Percentiles rank a stretch among this genome's conserved stretches.
phyloP scores from a whole-genome alignment of 2,888 invertebrate species.

The Rhogogaster chlorosoma region DNA sequence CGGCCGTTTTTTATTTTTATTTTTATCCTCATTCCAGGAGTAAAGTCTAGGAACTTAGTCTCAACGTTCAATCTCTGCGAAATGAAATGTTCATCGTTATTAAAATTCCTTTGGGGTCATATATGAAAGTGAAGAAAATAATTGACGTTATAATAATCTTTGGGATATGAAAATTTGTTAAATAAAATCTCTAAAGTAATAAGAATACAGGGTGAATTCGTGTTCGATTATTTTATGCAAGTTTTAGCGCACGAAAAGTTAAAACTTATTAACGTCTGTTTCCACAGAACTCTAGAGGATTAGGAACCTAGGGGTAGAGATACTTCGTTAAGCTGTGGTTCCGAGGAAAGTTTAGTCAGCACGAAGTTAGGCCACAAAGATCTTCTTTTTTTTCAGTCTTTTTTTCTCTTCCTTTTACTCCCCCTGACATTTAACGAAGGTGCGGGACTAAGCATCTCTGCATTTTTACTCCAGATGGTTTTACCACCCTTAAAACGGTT shows the following conservation, averaged over 20 bases:
- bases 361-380: slow-evolving; percentile 15
- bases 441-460: slow-evolving; percentile 6
- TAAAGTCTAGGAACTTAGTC: not conserved
- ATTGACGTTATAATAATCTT: not conserved
- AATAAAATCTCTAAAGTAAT: not conserved
- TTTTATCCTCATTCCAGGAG: not conserved
- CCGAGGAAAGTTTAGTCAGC: slow-evolving; percentile 13
- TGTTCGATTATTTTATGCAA: not conserved
- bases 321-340: slow-evolving; percentile 26
- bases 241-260: not conserved
- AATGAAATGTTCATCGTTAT: not conserved
- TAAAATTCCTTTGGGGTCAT: not conserved
- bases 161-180: not conserved
- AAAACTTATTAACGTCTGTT: not conserved
- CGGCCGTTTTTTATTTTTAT: not conserved
- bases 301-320: not conserved
- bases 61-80: not conserved
- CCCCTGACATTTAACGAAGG: slow-evolving; percentile 16
- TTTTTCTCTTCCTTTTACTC: not conserved
- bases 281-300: not conserved
- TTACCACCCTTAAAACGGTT: not conserved
- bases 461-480: not conserved
- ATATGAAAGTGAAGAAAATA: not conserved
- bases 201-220: not conserved
- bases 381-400: not conserved